Conservation (phyloP, 2,888 invertebrate genomes). For the Drosophila dives region DNA sequence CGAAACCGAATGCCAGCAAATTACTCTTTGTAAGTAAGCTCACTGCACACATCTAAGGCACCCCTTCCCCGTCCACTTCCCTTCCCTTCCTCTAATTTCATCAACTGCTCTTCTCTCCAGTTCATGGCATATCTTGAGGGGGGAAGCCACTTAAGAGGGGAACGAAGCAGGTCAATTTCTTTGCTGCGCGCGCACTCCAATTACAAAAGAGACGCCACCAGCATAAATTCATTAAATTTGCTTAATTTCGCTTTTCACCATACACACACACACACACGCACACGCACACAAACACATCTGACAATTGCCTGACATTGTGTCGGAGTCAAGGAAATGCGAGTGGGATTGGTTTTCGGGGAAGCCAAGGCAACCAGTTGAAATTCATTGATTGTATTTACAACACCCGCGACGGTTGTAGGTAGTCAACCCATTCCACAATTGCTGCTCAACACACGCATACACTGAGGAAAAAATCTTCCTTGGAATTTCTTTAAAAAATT, state of each 20-base stretch:
- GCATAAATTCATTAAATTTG: constrained; percentile 82
- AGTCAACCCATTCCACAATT: constrained; percentile 33
- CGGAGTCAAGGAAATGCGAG: constrained; percentile 40
- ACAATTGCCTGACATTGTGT: constrained; percentile 51
- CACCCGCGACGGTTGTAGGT: constrained; percentile 61
- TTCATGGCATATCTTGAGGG: constrained; percentile 8
- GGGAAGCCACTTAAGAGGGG: constrained; percentile 68
- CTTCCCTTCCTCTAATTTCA: not conserved
- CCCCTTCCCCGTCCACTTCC: rapidly evolving
- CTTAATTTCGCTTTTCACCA: constrained; percentile 73
- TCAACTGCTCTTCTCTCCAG: not conserved
- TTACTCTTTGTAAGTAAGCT: constrained; percentile 60
- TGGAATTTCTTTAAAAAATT: not conserved
- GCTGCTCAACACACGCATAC: constrained; percentile 6
- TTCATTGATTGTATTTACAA: constrained; percentile 81
- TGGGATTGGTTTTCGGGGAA: constrained; percentile 34
- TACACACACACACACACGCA: constrained; percentile 27
- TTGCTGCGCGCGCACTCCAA: constrained; percentile 72
- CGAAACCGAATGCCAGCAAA: constrained; percentile 55
- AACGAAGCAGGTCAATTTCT: constrained; percentile 76
- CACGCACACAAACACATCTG: constrained; percentile 24
- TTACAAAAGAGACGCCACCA: constrained; percentile 80
- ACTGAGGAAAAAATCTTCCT: not conserved
- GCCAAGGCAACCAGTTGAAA: constrained; percentile 78
- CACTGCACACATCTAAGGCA: constrained; percentile 45